Base-by-base conservation (phyloP, 2,888 invertebrate species). In the Meiosimyza platycephala region DNA sequence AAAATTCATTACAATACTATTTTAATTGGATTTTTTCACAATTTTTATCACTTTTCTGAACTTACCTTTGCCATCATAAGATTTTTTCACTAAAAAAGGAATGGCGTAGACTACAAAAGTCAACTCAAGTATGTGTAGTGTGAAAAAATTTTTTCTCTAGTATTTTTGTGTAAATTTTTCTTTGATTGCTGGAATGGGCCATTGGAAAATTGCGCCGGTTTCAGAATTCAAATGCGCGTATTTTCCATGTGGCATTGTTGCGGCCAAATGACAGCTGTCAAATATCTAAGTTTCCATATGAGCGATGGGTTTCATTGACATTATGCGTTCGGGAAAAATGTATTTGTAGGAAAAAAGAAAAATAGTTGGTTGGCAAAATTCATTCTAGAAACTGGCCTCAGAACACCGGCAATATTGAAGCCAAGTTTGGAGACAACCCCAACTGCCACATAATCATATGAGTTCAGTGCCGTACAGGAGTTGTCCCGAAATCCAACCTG, bases 31-130 rank as follows among this genome's bases (percentile, higher is more conserved):
- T 51, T 72, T 63, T 40, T 72, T 28, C 62, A 59, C n/a, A 51
- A 73, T 66, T 71, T 74, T 74, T 52, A 50, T 54, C 18, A 76
- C 73, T 74, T 74, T 54, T 74, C 22, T 13, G 62, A 68, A 79
- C 82, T 84, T 80, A 84, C 84, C 84, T 83, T 82, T 81, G 83
- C 83, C 84, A 85, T 85, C 79, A 83, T 80, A 81, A 80, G 80
- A 80, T 79, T 83, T 83, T 78, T 81, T 81, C 80, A 80, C 80
- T 78, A 79, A 81, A 80, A 79, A 80, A 79, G 78, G 81, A 82
- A 83, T 83, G 82, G 83, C 83, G 82, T 79, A 81, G 81, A 82
- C 83, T 79, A 79, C 79, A 79, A 82, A 80, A 82, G 82, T 82
- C 81, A 82, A 83, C 78, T 80, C 79, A 79, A 80, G 79, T 79